Conservation (phyloP, 2,113 vertebrate genomes). For the Ciconia maguari region DNA sequence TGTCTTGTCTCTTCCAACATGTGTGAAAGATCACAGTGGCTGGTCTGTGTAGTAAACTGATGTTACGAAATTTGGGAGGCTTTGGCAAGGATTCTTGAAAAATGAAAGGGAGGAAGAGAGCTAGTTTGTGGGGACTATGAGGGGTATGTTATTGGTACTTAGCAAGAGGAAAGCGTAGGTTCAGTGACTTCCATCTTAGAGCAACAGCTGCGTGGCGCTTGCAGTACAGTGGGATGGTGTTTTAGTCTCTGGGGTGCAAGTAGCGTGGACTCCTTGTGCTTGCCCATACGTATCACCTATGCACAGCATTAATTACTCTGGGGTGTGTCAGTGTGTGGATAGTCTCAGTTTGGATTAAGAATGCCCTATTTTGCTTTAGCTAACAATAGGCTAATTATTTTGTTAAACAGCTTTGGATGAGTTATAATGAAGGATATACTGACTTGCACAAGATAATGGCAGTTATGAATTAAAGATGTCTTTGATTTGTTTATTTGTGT, state of each 20-base stretch:
- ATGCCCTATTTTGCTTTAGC: not conserved
- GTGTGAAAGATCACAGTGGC: not conserved
- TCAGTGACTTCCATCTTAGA: not conserved
- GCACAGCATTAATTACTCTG: not conserved
- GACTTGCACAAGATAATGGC: conserved; percentile 19
- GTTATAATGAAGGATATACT: not conserved
- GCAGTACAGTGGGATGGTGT: rapidly evolving
- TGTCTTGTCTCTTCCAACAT: not conserved
- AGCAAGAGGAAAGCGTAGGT: not conserved
- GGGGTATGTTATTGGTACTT: not conserved
- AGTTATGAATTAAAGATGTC: conserved; percentile 38
- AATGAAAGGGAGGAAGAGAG: not conserved
- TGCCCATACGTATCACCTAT: not conserved
- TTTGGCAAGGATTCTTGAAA: not conserved
- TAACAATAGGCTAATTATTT: conserved; percentile 21
- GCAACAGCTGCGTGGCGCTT: not conserved
- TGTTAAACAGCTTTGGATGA: conserved; percentile 28
- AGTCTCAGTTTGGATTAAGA: not conserved
- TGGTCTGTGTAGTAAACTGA: not conserved
- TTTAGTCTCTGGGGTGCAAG: not conserved
- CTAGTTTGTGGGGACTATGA: not conserved
- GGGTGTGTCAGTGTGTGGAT: not conserved
- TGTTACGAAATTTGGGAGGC: not conserved
- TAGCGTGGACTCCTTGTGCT: rapidly evolving
- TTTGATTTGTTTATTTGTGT: not conserved